Evolutionary conservation across 1,140 invertebrate species (phyloP), one percentile per base, ranked within the genome.

Genomic region (Pogonomyrmex californicus): DNA sequence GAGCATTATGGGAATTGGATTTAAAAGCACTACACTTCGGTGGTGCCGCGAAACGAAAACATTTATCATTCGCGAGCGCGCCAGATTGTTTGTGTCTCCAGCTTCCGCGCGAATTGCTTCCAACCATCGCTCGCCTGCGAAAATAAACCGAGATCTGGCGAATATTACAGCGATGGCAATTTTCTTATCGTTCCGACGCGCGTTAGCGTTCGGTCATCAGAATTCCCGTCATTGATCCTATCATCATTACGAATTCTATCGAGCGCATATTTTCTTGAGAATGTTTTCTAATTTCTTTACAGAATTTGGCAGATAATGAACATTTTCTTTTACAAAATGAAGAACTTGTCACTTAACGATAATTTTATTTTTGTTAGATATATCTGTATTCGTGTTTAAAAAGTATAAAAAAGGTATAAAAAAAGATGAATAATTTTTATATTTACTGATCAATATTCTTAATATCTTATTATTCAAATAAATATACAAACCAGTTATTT

Each of bases 1-100:
- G n/a, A 71, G 87, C 90, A 90, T 93, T 92, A 91, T 88, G 90
- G 85, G 90, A 92, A 93, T 93, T 93, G 90, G 86, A 93, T 93
- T 91, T 91, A 88, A 93, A 93, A 93, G 88, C 85, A 62, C 85
- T 66, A 88, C 70, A 76, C 60, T 78, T 77, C 86, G 75, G 79
- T 51, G 77, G 33, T 62, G 66, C 38, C 68, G 73, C 76, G 79
- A 73, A 89, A 90, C 82, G 87, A 91, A 88, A 92, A 91, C 91
- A 91, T 91, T 91, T 90, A 85, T 91, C 87, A 91, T 91, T 47
- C 68, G 56, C 79, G 77, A 91, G 33, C 88, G 54, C 54, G 82
- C n/a, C 75, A 75, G 85, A 86, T 91, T 88, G 85, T 90, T 90
- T 88, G 73, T 82, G 83, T 76, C 78, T 91, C 54, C 33, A 36